Base-by-base conservation (phyloP, 2,888 invertebrate species). In the Microdon myrmicae region DNA sequence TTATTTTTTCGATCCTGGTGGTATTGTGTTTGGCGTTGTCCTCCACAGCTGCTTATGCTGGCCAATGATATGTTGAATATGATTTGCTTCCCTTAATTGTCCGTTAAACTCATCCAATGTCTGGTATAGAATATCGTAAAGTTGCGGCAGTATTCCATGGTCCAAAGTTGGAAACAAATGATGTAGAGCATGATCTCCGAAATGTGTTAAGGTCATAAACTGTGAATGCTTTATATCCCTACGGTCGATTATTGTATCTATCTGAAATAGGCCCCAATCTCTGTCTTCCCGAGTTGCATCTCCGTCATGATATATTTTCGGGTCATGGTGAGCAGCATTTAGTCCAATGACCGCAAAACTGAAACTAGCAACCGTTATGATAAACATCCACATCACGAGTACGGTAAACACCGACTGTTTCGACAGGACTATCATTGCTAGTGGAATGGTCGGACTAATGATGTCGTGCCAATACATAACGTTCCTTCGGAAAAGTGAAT, bases 141-240 rank as follows among this genome's bases (percentile, higher is more conserved):
- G 79, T 38, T 86, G 83, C 5, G 84, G 83, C 8, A 93, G 76
- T 51, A 87, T 84, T 0, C 85, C 86, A 71, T 92, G 92, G 74
- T 92, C 92, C 20, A 93, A 71, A 0, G 90, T 89, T 0, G 92
- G 92, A 70, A 92, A 88, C 12, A 92, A 80, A 77, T 93, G 93
- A 75, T 93, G 92, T 2, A 92, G 79, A 0, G 84, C 83, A 73
- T 93, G 93, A 55, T 89, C 87, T 0, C 92, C 92, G 71, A 90
- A 92, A 58, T 86, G 83, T 0, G 89, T 88, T 44, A 92, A 75
- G 0, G 86, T 84, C 60, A 89, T 79, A 73, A 89, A 87, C 60
- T 85, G 83, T 28, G 85, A 86, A 8, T 86, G 85, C 6, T 85
- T 85, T 55, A 87, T 81, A 64, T 90, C 87, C 12, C 83, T 81